Percentiles rank a stretch among this genome's conserved stretches.
These are phyloP conservation scores for Cataglyphis cursor DNA, from an alignment of 2,888 invertebrate species.

Conservation along the genomic window DNA sequence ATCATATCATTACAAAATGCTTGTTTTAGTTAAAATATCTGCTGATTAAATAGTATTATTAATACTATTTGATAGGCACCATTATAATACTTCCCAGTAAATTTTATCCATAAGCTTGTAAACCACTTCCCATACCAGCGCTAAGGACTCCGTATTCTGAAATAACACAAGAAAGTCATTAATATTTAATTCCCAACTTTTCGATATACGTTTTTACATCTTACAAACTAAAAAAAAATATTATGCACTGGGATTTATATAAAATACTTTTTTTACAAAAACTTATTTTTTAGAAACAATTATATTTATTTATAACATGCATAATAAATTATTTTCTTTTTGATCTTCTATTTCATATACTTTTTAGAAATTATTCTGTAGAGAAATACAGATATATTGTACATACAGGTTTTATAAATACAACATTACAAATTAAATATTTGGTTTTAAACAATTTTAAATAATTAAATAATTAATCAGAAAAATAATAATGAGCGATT, in stretches of 20 bases:
- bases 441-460: too few relatives aligned
- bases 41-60: background rate
- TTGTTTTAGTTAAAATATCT: background rate
- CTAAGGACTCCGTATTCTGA: background rate
- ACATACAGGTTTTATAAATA: background rate
- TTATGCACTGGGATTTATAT: background rate
- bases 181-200: background rate
- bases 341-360: background rate
- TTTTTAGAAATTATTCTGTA: background rate
- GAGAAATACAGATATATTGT: background rate
- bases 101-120: accelerated
- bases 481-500: background rate
- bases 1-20: background rate
- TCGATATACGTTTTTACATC: background rate
- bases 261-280: background rate
- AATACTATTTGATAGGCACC: background rate
- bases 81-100: background rate
- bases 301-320: background rate
- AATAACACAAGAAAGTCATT: background rate
- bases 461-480: background rate
- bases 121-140: accelerated
- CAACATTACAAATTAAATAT: too few relatives aligned
- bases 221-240: background rate
- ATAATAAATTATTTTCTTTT: background rate
- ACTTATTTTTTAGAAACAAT: background rate